Evolutionary conservation across 2,797 vertebrate genomes (phyloP).

Genomic region (Fringilla coelebs): DNA sequence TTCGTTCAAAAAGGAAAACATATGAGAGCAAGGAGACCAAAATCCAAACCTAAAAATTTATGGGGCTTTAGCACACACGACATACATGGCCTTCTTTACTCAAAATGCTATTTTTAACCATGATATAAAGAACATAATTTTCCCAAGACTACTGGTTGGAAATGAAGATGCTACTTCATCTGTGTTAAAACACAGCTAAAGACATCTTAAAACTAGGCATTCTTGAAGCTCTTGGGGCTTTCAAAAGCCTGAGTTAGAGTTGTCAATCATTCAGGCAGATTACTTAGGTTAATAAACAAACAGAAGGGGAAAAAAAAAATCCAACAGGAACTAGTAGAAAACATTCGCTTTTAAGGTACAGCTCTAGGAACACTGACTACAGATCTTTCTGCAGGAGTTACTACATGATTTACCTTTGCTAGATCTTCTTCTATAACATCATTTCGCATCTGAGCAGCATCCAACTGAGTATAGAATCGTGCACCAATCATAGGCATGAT

Average conservation of each 20-base stretch:
- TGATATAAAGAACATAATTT: neutral
- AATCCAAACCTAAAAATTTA: neutral
- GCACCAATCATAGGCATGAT: conserved; percentile 99
- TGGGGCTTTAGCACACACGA: neutral
- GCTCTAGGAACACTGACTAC: neutral
- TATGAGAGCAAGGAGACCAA: neutral
- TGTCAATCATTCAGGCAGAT: neutral
- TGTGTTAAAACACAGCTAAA: neutral
- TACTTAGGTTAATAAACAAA: neutral
- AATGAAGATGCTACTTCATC: neutral
- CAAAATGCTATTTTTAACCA: neutral
- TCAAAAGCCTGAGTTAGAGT: neutral
- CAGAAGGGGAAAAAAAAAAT: neutral
- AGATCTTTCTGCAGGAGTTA: neutral
- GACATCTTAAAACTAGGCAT: neutral
- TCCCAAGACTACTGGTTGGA: neutral
- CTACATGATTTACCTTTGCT: conserved; percentile 85
- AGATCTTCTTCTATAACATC: conserved; percentile 99
- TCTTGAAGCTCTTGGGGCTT: neutral
- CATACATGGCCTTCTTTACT: neutral
- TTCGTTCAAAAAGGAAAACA: neutral
- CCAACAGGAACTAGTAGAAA: neutral
- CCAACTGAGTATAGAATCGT: conserved; percentile 97
- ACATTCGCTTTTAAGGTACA: neutral
- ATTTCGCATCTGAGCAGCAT: conserved; percentile 98